Conservation (phyloP, 92 coral and sea anemone species). For the Scolanthus callimorphus region DNA sequence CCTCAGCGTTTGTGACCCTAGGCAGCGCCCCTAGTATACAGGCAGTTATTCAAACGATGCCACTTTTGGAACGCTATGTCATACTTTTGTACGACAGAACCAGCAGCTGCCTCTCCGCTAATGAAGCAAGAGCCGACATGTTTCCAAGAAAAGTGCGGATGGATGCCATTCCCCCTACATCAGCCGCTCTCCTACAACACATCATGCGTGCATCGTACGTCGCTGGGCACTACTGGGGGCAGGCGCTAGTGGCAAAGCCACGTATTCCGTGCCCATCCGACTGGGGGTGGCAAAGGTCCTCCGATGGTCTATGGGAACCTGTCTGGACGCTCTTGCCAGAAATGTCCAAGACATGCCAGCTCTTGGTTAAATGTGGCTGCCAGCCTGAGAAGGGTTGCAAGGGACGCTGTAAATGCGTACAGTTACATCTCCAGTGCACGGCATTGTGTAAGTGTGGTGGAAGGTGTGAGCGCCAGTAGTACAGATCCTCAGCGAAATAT, state of each 20-base stretch:
- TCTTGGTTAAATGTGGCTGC: background rate
- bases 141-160: slow-evolving; percentile 10
- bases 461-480: background rate
- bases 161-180: slow-evolving; percentile 15
- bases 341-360: background rate
- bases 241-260: background rate
- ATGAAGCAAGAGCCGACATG: slow-evolving; percentile 15
- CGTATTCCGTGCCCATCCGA: slow-evolving; percentile 4
- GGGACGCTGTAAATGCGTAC: background rate
- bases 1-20: slow-evolving; percentile 22
- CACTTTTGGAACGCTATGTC: slow-evolving; percentile 39
- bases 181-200: slow-evolving; percentile 9
- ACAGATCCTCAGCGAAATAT: no score
- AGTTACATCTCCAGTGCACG: background rate
- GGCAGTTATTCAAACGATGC: slow-evolving; percentile 11
- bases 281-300: background rate
- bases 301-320: slow-evolving; percentile 2
- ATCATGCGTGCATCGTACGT: slow-evolving; percentile 7
- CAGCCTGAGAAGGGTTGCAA: background rate
- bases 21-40: slow-evolving; percentile 29
- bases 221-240: slow-evolving; percentile 6
- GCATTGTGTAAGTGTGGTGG: background rate
- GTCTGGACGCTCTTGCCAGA: slow-evolving; percentile 4
- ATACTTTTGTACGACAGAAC: slow-evolving; percentile 35
- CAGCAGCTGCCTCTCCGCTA: slow-evolving; percentile 2